phyloP scores from a whole-genome alignment of 2,797 vertebrate species.

The Cercopithecus neglectus region DNA sequence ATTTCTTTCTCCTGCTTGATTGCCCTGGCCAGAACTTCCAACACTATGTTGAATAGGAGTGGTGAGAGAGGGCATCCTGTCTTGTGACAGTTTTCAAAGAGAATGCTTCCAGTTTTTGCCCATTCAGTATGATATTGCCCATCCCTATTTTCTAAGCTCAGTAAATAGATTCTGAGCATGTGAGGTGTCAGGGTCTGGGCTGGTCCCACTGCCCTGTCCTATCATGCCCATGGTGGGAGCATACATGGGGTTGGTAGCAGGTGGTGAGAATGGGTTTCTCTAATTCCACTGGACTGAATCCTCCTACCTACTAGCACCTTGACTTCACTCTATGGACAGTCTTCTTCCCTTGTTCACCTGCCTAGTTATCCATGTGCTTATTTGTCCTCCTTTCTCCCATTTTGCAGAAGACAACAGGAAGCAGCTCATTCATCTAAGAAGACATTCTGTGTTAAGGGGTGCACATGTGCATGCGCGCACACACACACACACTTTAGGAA shows the following conservation, averaged over 20 bases:
- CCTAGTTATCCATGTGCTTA: background rate
- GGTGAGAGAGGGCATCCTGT: too few relatives aligned
- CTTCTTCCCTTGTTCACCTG: background rate
- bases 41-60: too few relatives aligned
- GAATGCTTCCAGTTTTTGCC: too few relatives aligned
- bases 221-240: background rate
- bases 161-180: background rate
- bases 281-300: background rate
- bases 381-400: background rate
- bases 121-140: too few relatives aligned
- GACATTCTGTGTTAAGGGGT: background rate
- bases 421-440: background rate
- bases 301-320: background rate
- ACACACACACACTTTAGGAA: background rate
- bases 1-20: too few relatives aligned
- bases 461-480: rapidly evolving
- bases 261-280: background rate
- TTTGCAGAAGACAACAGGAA: background rate
- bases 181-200: background rate
- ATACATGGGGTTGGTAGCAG: background rate
- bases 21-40: too few relatives aligned
- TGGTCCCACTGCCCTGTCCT: background rate
- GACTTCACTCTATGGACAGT: background rate
- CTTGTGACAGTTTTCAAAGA: too few relatives aligned
- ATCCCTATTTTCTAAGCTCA: background rate